A percentile compares a stretch with the other conserved stretches of the same genome.
These are phyloP conservation scores for Tortrix viridana DNA, from an alignment of 2,888 invertebrate species.

Conservation along the genomic window DNA sequence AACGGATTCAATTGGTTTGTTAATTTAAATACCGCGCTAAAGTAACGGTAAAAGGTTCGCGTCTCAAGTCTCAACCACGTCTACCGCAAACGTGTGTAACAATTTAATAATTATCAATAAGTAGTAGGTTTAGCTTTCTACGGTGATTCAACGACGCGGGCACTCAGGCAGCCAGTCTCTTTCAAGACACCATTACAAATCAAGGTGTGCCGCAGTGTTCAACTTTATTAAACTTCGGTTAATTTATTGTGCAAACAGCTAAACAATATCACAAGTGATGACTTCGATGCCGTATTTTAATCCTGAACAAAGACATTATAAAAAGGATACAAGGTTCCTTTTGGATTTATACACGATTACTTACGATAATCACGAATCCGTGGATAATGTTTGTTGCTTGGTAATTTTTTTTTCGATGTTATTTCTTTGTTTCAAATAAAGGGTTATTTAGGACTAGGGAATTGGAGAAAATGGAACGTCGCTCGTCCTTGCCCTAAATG, in stretches of 20 bases:
- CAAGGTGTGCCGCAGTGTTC: constrained; percentile 54
- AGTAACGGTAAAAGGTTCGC: constrained; percentile 71
- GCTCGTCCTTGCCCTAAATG: constrained; percentile 76
- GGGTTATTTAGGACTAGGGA: constrained; percentile 7
- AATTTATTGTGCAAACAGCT: constrained; percentile 42
- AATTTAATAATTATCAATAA: constrained; percentile 71
- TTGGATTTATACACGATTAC: constrained; percentile 93
- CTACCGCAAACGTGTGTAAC: constrained; percentile 75
- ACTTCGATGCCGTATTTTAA: constrained; percentile 82
- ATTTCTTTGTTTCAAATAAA: constrained; percentile 25
- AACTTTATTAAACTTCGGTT: constrained; percentile 32
- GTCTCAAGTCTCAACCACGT: constrained; percentile 71
- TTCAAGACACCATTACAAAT: constrained; percentile 52
- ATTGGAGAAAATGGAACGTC: constrained; percentile 54
- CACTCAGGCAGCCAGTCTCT: constrained; percentile 66
- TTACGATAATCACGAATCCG: constrained; percentile 91
- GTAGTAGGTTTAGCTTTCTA: constrained; percentile 76
- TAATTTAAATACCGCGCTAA: constrained; percentile 64
- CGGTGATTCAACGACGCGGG: constrained; percentile 72
- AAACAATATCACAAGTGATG: constrained; percentile 57
- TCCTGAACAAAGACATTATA: constrained; percentile 89
- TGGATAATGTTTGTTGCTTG: constrained; percentile 88
- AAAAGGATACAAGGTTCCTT: constrained; percentile 93
- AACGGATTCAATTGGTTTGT: not conserved
- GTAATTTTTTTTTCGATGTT: constrained; percentile 77